phyloP scores from a whole-genome alignment of 2,797 vertebrate species.

The Halcyon badia region DNA sequence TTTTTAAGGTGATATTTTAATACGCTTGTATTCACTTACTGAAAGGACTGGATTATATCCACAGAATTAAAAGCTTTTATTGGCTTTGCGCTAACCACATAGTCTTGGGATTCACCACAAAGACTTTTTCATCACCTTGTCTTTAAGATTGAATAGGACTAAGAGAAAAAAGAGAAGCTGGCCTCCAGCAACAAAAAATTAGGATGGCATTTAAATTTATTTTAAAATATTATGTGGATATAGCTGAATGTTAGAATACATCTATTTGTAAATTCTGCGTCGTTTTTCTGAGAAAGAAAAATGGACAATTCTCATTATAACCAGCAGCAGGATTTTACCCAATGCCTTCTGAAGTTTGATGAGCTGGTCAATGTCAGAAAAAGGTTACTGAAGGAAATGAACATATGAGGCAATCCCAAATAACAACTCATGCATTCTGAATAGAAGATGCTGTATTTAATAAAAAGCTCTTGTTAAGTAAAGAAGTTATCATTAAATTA shows the following conservation, averaged over 20 bases:
- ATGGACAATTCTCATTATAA: neutral
- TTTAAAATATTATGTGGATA: neutral
- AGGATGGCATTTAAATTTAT: neutral
- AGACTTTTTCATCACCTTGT: conserved; percentile 40
- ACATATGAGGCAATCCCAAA: neutral
- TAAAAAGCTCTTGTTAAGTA: neutral
- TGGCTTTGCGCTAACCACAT: neutral
- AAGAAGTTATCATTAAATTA: neutral
- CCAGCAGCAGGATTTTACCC: neutral
- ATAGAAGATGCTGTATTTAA: neutral
- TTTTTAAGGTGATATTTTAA: neutral
- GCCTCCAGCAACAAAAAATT: neutral
- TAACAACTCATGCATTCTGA: neutral
- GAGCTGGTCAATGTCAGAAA: neutral
- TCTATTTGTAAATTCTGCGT: neutral
- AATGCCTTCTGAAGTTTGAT: neutral
- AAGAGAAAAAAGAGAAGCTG: neutral
- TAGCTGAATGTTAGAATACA: neutral
- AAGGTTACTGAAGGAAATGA: neutral
- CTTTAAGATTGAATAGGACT: neutral
- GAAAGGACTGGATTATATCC: neutral
- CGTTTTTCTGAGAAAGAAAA: neutral
- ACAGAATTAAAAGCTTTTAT: conserved; percentile 1
- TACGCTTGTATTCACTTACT: neutral
- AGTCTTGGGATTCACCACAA: conserved; percentile 10